Percentiles rank a stretch among this genome's conserved stretches.
Evolutionary conservation across 2,113 vertebrate species (phyloP).

Genomic region (Chloroceryle aenea): DNA sequence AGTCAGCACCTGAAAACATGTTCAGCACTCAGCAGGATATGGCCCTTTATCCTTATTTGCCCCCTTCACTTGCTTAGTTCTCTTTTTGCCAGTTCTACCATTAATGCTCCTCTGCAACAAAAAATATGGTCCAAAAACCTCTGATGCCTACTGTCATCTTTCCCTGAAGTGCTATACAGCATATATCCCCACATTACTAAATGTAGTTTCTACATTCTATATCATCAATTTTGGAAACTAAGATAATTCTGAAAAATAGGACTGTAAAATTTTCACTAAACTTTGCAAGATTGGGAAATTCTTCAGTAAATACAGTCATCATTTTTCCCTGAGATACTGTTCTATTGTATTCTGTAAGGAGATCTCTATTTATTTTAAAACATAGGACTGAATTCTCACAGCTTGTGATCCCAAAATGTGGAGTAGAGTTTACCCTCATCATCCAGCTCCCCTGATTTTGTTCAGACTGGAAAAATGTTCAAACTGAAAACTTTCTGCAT

Average conservation of each 20-base stretch:
- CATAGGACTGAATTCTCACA: not conserved
- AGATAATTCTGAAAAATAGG: not conserved
- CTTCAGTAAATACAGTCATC: not conserved
- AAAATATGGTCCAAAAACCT: not conserved
- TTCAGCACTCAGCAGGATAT: not conserved
- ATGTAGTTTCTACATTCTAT: not conserved
- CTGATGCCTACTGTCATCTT: not conserved
- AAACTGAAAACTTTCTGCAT: not conserved
- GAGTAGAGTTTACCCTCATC: not conserved
- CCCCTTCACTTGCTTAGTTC: not conserved
- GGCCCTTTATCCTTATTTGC: constrained; percentile 25
- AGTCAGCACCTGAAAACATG: not conserved
- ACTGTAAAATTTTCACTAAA: not conserved
- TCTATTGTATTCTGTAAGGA: not conserved
- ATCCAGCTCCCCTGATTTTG: not conserved
- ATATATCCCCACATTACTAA: not conserved
- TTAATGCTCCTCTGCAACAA: not conserved
- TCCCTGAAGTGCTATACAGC: not conserved
- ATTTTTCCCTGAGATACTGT: not conserved
- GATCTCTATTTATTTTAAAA: not conserved
- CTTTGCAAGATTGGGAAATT: not conserved
- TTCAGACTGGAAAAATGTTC: not conserved
- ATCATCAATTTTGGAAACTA: not conserved
- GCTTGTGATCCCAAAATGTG: not conserved
- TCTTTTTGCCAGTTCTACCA: not conserved